Percentiles rank a stretch among this genome's conserved stretches.
phyloP scores from a whole-genome alignment of 2,888 invertebrate species.

The Agonopterix heracliana region DNA sequence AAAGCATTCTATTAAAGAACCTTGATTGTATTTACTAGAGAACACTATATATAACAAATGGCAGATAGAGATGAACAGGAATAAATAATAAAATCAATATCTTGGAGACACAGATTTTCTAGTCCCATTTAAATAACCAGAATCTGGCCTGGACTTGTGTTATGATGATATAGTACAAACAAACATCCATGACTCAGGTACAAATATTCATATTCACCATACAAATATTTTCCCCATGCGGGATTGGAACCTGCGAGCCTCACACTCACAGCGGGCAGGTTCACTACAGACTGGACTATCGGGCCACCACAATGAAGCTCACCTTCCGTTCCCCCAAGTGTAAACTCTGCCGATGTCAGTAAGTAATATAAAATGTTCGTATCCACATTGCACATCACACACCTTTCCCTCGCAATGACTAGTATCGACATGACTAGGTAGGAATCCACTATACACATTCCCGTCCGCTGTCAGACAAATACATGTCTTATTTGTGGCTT shows the following conservation, averaged over 20 bases:
- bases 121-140: not conserved
- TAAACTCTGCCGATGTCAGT: slow-evolving; percentile 84
- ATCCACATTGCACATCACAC: slow-evolving; percentile 82
- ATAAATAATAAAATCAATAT: not conserved
- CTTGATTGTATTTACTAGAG: too few species aligned
- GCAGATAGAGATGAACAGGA: too few species aligned
- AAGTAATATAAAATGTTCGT: slow-evolving; percentile 86
- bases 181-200: too few species aligned
- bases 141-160: too few species aligned
- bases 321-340: slow-evolving; percentile 91
- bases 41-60: too few species aligned
- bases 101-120: not conserved
- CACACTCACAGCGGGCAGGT: too few species aligned
- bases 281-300: too few species aligned
- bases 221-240: too few species aligned
- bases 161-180: too few species aligned
- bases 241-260: too few species aligned
- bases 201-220: too few species aligned
- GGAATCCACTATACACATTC: slow-evolving; percentile 69
- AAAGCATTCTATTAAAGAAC: too few species aligned
- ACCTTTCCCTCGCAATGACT: slow-evolving; percentile 68
- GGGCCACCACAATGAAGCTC: not conserved
- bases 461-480: slow-evolving; percentile 44
- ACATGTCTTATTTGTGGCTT: slow-evolving; percentile 33
- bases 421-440: slow-evolving; percentile 79